Evolutionary conservation across 1,140 invertebrate species (phyloP), one percentile per base, ranked within the genome.

Genomic region (Chrysomallon squamiferum): DNA sequence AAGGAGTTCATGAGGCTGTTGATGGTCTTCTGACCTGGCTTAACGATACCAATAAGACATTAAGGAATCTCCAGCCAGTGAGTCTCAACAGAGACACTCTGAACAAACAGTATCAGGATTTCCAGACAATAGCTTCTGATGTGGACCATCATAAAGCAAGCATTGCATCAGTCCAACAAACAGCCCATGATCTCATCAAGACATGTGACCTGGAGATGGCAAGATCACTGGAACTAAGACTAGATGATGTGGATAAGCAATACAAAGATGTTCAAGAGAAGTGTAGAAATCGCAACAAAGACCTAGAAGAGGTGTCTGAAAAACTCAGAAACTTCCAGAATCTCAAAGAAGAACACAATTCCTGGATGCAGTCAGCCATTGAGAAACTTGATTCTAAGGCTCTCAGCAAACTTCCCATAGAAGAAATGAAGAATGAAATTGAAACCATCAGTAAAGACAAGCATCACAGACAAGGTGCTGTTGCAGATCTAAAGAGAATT

Each of bases 1-100:
- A 97, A 86, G 95, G 93, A n/a, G 91, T 97, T 13, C 93, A 96
- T 81, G 94, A 96, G 82, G 93, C 94, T 9, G 87, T 97, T 0
- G 94, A 97, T 76, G 90, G 92, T 59, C 88, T 97, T 9, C 90
- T 93, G 5, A 84, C 88, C 52, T 97, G 95, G 95, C 85, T 97
- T 35, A 92, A 91, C 66, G 90, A 92, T 70, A 91, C 92, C 9
- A 95, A 97, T 79, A 91, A 89, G 69, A 90, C 92, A 75, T 90
- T 69, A 69, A 90, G 88, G 27, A 89, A 91, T 68, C 88, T 90
- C 70, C 90, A 93, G 72, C 94, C 94, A 9, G 93, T 94, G 0
- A 95, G 93, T 65, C 86, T 98, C 1, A 91, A 93, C 68, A 92
- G 93, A 70, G 95, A 96, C 79, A 90, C 93, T 32, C 85, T 98